Percentiles rank a stretch among this genome's conserved stretches.
phyloP scores from a whole-genome alignment of 2,888 invertebrate genomes.

The Lacanobia oleracea region DNA sequence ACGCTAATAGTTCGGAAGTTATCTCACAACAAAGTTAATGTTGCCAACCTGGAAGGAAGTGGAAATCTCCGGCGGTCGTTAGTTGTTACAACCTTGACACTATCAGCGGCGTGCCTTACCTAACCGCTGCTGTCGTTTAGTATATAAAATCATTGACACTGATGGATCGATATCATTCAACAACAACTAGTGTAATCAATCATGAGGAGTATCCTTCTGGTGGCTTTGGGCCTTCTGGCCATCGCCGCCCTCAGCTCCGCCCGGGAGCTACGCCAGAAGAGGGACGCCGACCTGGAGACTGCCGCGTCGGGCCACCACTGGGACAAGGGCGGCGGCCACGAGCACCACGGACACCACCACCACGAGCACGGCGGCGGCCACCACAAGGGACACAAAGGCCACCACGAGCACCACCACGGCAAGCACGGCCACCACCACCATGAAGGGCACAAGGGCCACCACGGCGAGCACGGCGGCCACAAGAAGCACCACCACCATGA shows the following conservation, averaged over 20 bases:
- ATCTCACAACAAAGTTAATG: conserved; percentile 43
- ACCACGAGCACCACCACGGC: conserved; percentile 92
- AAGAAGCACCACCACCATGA: conserved; percentile 92
- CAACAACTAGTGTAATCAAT: conserved; percentile 70
- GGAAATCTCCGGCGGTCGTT: conserved; percentile 74
- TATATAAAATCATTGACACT: conserved; percentile 80
- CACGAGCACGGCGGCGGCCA: conserved; percentile 91
- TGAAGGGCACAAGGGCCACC: conserved; percentile 90
- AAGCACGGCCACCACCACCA: conserved; percentile 93
- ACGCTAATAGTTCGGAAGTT: conserved; percentile 26
- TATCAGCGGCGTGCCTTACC: conserved; percentile 77
- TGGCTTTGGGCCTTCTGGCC: conserved; percentile 82
- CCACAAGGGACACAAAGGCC: conserved; percentile 92
- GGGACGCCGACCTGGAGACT: conserved; percentile 86
- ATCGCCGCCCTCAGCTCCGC: conserved; percentile 85
- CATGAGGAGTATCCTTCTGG: conserved; percentile 79
- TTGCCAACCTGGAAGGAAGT: conserved; percentile 74
- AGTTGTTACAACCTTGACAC: conserved; percentile 80
- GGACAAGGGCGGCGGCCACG: conserved; percentile 86
- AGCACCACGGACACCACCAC: conserved; percentile 91
- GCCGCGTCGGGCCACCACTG: conserved; percentile 82
- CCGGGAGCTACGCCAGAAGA: conserved; percentile 85
- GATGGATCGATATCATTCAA: conserved; percentile 73
- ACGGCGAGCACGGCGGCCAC: conserved; percentile 91
- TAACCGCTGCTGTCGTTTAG: conserved; percentile 74